Base-by-base conservation (phyloP, 30 jellyfish, hydroid and myxozoan species). In the Aurelia coerulea region DNA sequence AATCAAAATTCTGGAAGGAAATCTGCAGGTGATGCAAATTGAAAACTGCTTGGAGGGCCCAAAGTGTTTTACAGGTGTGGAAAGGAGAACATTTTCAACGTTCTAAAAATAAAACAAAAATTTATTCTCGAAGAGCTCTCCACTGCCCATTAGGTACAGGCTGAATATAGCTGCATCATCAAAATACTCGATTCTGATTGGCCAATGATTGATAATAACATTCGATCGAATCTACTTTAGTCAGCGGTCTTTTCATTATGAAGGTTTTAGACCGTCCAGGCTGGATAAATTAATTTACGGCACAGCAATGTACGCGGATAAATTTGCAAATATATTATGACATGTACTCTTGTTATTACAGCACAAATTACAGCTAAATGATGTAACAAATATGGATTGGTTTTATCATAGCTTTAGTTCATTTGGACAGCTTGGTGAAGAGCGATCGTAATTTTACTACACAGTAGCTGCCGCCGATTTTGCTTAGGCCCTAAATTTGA, bases 211-310 rank as follows among this genome's bases (percentile, higher is more conserved):
- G 50, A 83, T 83, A 83, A 83, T 83, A 83, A 83, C 92, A 83
- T 83, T 72, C 92, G 68, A 60, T 41, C 68, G 77, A 64, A 73
- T 50, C 86, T 72, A 56, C 92, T 68, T 83, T 72, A 19, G 83
- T 72, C 89, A 79, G 89, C 89, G 80, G 89, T 65, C 89, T 79
- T 16, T n/a, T 65, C 73, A 64, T 79, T 62, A 79, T 79, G 85
- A 75, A 34, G 85, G 74, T 56, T 23, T 23, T 67, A 79, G 73
- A 67, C 89, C 67, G 81, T 66, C 62, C 4, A 46, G 56, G 56
- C 89, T 79, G 89, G 89, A 79, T 74, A 79, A 79, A 56, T 64
- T 54, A n/a, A 76, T 76, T 31, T 76, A 60, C 70, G 70, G 31
- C 72, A 63, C 35, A 79, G 80, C 53, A 35, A 59, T 79, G 89